Evolutionary conservation across 2,888 invertebrate genomes (phyloP), one percentile per base, ranked within the genome.

Genomic region (Temnothorax ravouxi): DNA sequence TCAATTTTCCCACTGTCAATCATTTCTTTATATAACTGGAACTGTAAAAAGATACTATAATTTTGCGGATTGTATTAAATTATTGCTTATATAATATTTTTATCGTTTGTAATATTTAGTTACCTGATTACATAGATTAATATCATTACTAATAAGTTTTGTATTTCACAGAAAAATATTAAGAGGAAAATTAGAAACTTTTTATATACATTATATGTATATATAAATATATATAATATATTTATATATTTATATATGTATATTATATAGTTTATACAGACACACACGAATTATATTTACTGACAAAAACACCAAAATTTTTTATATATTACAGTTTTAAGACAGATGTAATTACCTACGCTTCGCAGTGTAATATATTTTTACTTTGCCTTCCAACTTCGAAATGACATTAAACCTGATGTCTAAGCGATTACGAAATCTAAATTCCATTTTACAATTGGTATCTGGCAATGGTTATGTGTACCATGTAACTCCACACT

Each of bases 71-170:
- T 38, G 61, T 71, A 61, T 62, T 59, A 74, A 62, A 74, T 61
- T 52, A 74, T 52, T 25, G 11, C 9, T 66, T 61, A 61, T 52
- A 72, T 21, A 9, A 54, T 54, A 21, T 54, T 21, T n/a, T 54
- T 54, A n/a, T n/a, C 4, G 3, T 69, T 75, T 81, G 18, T 47
- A 80, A 1, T 44, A 52, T 66, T 52, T 66, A 64, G 13, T 77
- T 66, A 75, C 6, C 3, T 38, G 11, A 62, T 13, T 41, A 41
- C 34, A 34, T 47, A 29, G 9, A 3, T 67, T 67, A 50, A 29
- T 29, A 18, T 47, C 3, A 9, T 44, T 66, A 29, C 15, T 29
- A 29, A 34, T 29, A 34, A 34, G n/a, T 8, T 64, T 38, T 34
- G n/a, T 64, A 47, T 21, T 29, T 50, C n/a, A 50, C 29, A 69